A percentile compares a stretch with the other conserved stretches of the same genome.
phyloP scores from a whole-genome alignment of 2,113 vertebrate species.

The Sula dactylatra region DNA sequence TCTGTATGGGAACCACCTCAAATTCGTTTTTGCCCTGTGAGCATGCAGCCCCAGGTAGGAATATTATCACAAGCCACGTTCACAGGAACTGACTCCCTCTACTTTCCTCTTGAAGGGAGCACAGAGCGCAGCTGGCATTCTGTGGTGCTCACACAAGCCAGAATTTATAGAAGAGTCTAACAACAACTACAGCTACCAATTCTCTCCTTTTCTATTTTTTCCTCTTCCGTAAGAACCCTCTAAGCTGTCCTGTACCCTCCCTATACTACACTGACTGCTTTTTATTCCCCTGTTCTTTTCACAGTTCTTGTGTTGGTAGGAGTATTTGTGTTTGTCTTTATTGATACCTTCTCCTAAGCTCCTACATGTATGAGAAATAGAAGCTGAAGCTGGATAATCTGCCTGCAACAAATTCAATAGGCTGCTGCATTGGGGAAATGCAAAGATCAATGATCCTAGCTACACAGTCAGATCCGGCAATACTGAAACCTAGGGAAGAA shows the following conservation, averaged over 20 bases:
- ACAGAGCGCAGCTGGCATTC: neutral
- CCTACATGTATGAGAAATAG: neutral
- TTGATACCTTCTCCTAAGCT: neutral
- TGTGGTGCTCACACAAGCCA: neutral
- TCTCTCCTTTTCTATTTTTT: neutral
- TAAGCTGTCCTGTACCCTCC: neutral
- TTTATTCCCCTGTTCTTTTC: neutral
- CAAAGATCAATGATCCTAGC: neutral
- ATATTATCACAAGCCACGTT: neutral
- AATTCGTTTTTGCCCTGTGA: neutral
- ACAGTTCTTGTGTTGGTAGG: neutral
- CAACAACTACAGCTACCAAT: neutral
- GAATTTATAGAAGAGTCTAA: neutral
- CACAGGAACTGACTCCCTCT: neutral
- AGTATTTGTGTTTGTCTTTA: neutral
- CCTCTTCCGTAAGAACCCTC: neutral
- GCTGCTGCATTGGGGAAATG: neutral
- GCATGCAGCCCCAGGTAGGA: neutral
- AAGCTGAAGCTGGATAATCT: neutral
- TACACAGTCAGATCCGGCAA: neutral
- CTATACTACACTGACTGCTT: fast-evolving
- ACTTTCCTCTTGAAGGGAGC: neutral
- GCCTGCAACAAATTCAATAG: neutral
- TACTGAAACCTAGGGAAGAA: neutral
- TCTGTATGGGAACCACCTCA: neutral